phyloP scores from a whole-genome alignment of 2,113 vertebrate species.

The Chamaea fasciata region DNA sequence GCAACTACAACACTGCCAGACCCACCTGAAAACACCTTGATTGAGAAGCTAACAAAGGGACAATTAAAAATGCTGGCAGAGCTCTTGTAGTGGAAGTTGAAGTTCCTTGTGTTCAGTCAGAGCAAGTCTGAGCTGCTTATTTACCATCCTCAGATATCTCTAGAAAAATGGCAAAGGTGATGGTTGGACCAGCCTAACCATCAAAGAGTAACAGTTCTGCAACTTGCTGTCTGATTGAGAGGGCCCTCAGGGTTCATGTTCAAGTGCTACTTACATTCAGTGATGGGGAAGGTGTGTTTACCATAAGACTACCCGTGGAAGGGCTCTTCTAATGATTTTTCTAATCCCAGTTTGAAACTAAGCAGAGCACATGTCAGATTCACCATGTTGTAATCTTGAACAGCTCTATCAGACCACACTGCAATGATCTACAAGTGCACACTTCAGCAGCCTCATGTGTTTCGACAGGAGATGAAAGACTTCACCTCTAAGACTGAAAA shows the following conservation, averaged over 20 bases:
- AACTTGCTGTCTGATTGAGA: background rate
- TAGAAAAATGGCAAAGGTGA: background rate
- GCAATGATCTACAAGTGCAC: background rate
- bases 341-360: background rate
- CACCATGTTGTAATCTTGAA: background rate
- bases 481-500: background rate
- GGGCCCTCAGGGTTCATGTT: background rate
- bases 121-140: background rate
- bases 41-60: background rate
- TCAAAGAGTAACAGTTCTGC: background rate
- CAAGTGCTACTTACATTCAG: background rate
- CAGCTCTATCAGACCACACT: background rate
- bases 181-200: conserved; percentile 10
- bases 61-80: background rate
- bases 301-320: background rate
- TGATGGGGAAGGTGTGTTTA: background rate
- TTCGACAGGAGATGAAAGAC: background rate
- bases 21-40: background rate
- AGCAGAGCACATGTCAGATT: background rate
- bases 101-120: background rate
- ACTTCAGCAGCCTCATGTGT: background rate
- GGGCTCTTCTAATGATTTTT: background rate
- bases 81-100: background rate
- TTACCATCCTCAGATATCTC: background rate
- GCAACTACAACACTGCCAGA: background rate